Evolutionary conservation across 1,140 invertebrate genomes (phyloP).

Genomic region (Meloidogyne floridensis): DNA sequence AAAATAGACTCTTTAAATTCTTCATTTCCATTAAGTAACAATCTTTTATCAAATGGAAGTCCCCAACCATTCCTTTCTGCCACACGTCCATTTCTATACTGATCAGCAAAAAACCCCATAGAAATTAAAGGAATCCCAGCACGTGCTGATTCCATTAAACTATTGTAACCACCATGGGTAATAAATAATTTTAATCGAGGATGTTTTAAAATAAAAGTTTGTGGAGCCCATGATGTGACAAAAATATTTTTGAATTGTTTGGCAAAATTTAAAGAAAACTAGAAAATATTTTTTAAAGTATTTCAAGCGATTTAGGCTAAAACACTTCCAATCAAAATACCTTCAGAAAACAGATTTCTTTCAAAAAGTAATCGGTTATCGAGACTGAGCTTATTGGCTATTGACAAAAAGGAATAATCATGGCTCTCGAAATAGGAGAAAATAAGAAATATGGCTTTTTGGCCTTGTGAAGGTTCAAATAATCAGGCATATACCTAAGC

Average conservation of each 20-base stretch:
- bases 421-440: no score
- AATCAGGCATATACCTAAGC: no score
- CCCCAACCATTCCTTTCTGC: conserved; percentile 48
- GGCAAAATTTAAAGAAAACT: conserved; percentile 5
- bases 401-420: no score
- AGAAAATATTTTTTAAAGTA: neutral
- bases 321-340: no score
- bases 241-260: conserved; percentile 35
- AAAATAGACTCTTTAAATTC: conserved; percentile 27
- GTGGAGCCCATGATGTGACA: conserved; percentile 43
- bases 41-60: conserved; percentile 34
- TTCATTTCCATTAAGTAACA: conserved; percentile 16
- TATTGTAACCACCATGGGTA: conserved; percentile 56
- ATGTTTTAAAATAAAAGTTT: conserved; percentile 41
- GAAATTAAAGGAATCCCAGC: conserved; percentile 44
- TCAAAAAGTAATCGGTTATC: no score
- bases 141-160: conserved; percentile 45
- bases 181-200: conserved; percentile 46
- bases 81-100: conserved; percentile 38
- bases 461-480: no score
- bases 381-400: no score
- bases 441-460: no score
- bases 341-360: no score
- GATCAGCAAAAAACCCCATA: conserved; percentile 50
- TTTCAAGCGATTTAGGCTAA: no score